phyloP scores from a whole-genome alignment of 2,113 vertebrate genomes.

The Malurus cyaneus region DNA sequence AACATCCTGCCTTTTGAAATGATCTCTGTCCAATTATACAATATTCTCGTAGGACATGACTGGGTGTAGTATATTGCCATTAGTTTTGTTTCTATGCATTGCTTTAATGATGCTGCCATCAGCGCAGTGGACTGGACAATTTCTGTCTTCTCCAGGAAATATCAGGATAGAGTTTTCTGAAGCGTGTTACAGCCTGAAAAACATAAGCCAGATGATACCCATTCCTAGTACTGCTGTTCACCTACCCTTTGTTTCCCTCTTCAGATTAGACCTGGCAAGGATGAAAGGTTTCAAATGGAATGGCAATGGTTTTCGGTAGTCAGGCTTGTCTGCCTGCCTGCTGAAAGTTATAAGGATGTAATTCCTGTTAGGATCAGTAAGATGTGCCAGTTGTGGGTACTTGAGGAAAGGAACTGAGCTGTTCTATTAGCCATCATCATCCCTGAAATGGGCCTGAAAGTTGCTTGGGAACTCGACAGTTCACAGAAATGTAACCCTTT shows the following conservation, averaged over 20 bases:
- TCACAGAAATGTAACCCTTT: neutral
- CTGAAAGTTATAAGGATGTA: neutral
- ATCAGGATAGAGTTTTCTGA: neutral
- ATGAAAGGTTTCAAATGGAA: neutral
- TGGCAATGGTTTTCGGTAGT: neutral
- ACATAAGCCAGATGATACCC: neutral
- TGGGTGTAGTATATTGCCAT: neutral
- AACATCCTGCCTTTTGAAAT: neutral
- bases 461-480: neutral
- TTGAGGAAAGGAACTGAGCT: neutral
- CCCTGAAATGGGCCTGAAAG: neutral
- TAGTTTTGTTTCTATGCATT: neutral
- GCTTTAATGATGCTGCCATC: neutral
- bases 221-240: neutral
- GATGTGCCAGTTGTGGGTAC: neutral
- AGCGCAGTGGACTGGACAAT: neutral
- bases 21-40: neutral
- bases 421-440: accelerated
- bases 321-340: neutral
- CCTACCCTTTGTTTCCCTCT: neutral
- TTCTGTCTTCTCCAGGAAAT: neutral
- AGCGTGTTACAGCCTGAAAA: neutral
- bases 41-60: neutral
- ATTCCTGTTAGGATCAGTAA: neutral
- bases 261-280: neutral